phyloP scores from a whole-genome alignment of 2,113 vertebrate species.

The Laticauda laticaudata region DNA sequence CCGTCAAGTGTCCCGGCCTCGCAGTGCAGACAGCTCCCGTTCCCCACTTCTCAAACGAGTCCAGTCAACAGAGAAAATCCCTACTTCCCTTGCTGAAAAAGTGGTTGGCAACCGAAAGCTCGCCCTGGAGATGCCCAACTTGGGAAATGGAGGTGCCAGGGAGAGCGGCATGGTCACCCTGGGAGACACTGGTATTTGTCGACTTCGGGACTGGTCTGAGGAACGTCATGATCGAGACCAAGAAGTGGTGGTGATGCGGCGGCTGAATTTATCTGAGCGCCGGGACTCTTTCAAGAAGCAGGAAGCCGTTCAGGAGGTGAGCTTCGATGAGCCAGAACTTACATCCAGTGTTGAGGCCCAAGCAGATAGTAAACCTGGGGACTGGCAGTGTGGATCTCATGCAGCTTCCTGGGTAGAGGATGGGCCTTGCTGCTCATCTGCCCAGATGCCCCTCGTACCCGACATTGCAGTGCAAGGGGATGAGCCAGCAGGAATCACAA shows the following conservation, averaged over 20 bases:
- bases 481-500: conserved; percentile 56
- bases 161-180: conserved; percentile 42
- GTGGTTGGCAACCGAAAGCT: conserved; percentile 67
- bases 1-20: conserved; percentile 78
- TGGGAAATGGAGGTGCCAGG: conserved; percentile 60
- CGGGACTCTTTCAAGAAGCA: conserved; percentile 98
- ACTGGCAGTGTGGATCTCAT: background rate
- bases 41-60: conserved; percentile 90
- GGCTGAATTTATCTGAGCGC: conserved; percentile 90
- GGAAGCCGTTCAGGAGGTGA: conserved; percentile 95
- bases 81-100: conserved; percentile 72
- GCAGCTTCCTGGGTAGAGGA: conserved; percentile 62
- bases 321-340: conserved; percentile 86
- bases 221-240: conserved; percentile 75
- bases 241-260: conserved; percentile 91
- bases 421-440: conserved; percentile 12
- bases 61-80: conserved; percentile 87
- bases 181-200: conserved; percentile 67
- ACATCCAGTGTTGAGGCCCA: conserved; percentile 29
- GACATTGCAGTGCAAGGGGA: conserved; percentile 88
- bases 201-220: conserved; percentile 64
- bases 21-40: conserved; percentile 78
- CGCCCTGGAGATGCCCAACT: conserved; percentile 72
- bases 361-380: background rate
- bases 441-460: conserved; percentile 73